A percentile compares a stretch with the other conserved stretches of the same genome.
Conservation (phyloP, 2,888 invertebrate species). For the Melieria crassipennis region DNA sequence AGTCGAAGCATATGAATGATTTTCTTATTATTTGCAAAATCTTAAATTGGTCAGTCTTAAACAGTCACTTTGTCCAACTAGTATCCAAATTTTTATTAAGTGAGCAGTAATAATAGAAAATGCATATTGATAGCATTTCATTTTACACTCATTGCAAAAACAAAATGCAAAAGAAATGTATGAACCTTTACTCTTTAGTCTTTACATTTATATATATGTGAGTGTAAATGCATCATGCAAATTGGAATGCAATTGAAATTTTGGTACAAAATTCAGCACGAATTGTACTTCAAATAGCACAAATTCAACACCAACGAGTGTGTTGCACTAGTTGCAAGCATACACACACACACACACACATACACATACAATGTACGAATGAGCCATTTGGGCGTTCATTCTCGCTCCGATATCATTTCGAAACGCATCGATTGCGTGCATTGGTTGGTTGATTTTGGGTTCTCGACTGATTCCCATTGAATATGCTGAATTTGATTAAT, state of each 20-base stretch:
- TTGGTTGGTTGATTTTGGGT: not conserved
- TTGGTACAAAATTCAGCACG: not conserved
- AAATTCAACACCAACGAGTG: not conserved
- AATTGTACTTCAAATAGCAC: not conserved
- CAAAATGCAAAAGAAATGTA: not conserved
- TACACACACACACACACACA: not conserved
- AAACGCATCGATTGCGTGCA: not conserved
- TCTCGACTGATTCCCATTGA: not conserved
- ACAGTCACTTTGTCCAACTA: too few relatives aligned
- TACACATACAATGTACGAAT: not conserved
- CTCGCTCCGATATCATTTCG: too few relatives aligned
- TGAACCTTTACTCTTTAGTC: too few relatives aligned
- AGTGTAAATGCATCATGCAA: not conserved
- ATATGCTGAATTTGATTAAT: constrained; percentile 3
- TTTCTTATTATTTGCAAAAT: too few relatives aligned
- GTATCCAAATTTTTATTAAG: too few relatives aligned
- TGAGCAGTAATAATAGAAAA: too few relatives aligned
- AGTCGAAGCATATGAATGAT: too few relatives aligned
- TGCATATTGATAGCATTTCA: too few relatives aligned
- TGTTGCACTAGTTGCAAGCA: not conserved
- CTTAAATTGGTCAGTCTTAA: too few relatives aligned
- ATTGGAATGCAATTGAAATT: not conserved
- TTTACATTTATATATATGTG: not conserved
- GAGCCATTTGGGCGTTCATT: too few relatives aligned
- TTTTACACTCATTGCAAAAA: too few relatives aligned